These are phyloP conservation scores for Aphaenogaster floridana DNA, from an alignment of 1,140 invertebrate genomes.

Conservation along the genomic window DNA sequence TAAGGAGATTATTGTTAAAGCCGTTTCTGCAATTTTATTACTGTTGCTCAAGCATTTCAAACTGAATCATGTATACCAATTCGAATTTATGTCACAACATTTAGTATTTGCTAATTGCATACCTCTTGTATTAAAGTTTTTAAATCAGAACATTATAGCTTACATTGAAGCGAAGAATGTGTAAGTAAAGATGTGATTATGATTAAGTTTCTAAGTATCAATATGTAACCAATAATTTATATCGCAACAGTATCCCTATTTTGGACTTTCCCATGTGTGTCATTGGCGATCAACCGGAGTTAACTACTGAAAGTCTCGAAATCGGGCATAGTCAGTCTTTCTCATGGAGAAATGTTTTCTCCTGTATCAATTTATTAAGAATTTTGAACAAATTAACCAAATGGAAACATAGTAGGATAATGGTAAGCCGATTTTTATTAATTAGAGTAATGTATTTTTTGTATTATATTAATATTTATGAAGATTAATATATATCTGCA, in stretches of 20 bases:
- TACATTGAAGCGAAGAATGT: conserved; percentile 98
- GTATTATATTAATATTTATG: background rate
- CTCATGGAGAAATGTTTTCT: conserved; percentile 99
- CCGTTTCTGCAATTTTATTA: conserved; percentile 97
- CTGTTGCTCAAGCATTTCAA: conserved; percentile 99
- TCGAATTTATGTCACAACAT: conserved; percentile 99
- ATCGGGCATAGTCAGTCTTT: conserved; percentile 95
- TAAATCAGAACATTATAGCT: conserved; percentile 99
- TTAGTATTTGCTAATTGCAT: conserved; percentile 99
- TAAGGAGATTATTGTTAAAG: conserved; percentile 99
- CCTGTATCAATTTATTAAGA: conserved; percentile 98
- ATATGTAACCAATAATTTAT: conserved; percentile 19
- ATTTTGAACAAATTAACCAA: conserved; percentile 99
- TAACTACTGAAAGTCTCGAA: conserved; percentile 97
- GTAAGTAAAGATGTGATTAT: conserved; percentile 84
- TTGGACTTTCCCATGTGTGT: conserved; percentile 98
- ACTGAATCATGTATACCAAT: conserved; percentile 99
- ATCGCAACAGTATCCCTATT: conserved; percentile 92
- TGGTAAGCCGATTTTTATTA: conserved; percentile 88
- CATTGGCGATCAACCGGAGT: conserved; percentile 97
- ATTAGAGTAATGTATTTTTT: conserved; percentile 24
- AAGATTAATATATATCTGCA: conserved; percentile 18
- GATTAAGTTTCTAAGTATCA: background rate
- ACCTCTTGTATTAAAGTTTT: conserved; percentile 99
- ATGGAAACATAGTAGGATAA: conserved; percentile 99